phyloP scores from a whole-genome alignment of 2,113 vertebrate genomes.

The Buteo buteo region DNA sequence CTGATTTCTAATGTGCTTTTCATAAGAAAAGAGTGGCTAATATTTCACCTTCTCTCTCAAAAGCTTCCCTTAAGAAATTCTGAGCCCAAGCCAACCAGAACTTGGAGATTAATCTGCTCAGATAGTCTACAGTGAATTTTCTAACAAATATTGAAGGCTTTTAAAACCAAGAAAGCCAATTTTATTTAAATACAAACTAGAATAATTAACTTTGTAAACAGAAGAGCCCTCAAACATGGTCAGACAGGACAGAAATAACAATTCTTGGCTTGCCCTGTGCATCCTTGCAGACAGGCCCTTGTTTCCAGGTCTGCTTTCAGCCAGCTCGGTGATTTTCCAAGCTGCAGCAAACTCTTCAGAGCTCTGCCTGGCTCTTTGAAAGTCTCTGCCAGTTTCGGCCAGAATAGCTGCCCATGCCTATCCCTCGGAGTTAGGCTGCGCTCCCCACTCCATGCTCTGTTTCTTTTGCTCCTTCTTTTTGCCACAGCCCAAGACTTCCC shows the following conservation, averaged over 20 bases:
- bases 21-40: neutral
- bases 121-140: neutral
- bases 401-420: rapidly evolving
- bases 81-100: neutral
- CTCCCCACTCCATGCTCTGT: neutral
- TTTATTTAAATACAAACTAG: neutral
- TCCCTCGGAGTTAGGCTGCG: neutral
- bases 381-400: neutral
- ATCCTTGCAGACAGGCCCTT: neutral
- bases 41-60: neutral
- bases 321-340: neutral
- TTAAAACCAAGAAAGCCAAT: neutral
- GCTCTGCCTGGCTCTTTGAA: neutral
- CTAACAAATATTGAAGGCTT: neutral
- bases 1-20: neutral
- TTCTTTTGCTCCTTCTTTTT: neutral
- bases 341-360: neutral
- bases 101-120: neutral
- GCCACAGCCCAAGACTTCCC: neutral
- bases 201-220: neutral
- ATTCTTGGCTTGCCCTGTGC: neutral
- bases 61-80: neutral
- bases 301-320: neutral
- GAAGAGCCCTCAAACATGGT: neutral
- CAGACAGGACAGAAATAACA: neutral